Evolutionary conservation across 1,140 invertebrate species (phyloP), one percentile per base, ranked within the genome.

Genomic region (Aphaenogaster rudis): DNA sequence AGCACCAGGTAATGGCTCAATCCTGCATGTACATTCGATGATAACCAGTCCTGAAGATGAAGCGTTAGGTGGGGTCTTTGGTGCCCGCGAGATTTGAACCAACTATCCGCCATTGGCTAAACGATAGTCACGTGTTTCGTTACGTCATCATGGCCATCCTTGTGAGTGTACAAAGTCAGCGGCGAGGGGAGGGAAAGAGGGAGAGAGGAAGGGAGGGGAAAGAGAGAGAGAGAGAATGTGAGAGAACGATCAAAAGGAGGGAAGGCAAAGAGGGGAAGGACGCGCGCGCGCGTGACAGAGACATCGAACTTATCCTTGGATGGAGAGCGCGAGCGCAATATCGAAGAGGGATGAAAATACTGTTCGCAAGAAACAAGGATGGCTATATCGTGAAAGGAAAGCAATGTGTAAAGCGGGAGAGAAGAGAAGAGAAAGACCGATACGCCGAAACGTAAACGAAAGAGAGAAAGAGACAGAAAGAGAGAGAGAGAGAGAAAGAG

Each of bases 1-100:
- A 94, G 93, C 92, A 94, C 91, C 93, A 93, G 94, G 94, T 95
- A 95, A 95, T 95, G 94, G 95, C 95, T 95, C 95, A 95, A 95
- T 95, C 93, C 93, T 91, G 92, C 94, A 93, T 93, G 94, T 94
- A 94, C 94, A 94, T 92, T 92, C 90, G 93, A 94, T 91, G 94
- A 95, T 94, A 94, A 93, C 92, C 91, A 92, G 84, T 88, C 90
- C 77, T 82, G 88, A 74, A 81, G 89, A 82, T 74, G 85, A 87
- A 84, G 84, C 90, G 50, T 74, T 90, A 89, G 88, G 88, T 87
- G 89, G 89, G 86, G 77, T 87, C 69, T 69, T 59, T 2, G 13
- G 48, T 84, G 85, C 89, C 89, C 93, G 92, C 90, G 92, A 93
- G 91, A 94, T 95, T 94, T 87, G 87, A 94, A 94, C 52, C 6